Conservation (phyloP, 2,888 invertebrate species). For the Drosophila mayaguana region DNA sequence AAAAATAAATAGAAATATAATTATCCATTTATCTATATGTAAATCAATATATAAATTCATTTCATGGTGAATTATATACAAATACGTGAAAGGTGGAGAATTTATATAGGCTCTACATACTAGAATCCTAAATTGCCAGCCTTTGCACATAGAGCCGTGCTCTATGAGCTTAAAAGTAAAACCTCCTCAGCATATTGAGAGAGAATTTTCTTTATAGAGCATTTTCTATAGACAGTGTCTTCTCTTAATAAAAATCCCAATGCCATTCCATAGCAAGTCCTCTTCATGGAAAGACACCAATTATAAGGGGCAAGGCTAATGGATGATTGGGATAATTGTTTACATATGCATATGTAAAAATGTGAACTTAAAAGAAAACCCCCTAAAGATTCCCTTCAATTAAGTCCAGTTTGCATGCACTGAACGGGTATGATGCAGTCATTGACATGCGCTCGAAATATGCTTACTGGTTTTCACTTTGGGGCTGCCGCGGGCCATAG, state of each 20-base stretch:
- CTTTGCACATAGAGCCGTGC: background rate
- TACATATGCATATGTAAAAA: too few species aligned
- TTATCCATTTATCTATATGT: too few species aligned
- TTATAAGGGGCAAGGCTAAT: too few species aligned
- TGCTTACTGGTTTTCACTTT: conserved; percentile 26
- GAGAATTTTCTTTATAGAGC: background rate
- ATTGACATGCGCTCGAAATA: background rate
- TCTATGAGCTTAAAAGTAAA: background rate
- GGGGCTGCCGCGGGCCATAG: conserved; percentile 52
- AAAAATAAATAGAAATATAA: too few species aligned
- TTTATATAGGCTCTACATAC: too few species aligned
- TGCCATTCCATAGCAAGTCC: too few species aligned
- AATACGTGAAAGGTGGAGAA: too few species aligned
- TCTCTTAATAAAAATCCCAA: background rate
- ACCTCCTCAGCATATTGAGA: background rate
- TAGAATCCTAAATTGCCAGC: accelerated
- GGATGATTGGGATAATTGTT: too few species aligned
- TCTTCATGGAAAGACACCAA: too few species aligned
- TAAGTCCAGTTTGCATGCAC: background rate
- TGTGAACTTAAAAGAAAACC: too few species aligned
- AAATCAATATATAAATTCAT: too few species aligned
- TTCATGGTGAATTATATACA: too few species aligned
- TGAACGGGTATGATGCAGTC: background rate
- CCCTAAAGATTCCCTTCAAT: background rate
- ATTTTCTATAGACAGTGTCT: background rate